Percentiles rank a stretch among this genome's conserved stretches.
These are phyloP conservation scores for Strigops habroptila DNA, from an alignment of 2,113 vertebrate genomes.

Conservation along the genomic window DNA sequence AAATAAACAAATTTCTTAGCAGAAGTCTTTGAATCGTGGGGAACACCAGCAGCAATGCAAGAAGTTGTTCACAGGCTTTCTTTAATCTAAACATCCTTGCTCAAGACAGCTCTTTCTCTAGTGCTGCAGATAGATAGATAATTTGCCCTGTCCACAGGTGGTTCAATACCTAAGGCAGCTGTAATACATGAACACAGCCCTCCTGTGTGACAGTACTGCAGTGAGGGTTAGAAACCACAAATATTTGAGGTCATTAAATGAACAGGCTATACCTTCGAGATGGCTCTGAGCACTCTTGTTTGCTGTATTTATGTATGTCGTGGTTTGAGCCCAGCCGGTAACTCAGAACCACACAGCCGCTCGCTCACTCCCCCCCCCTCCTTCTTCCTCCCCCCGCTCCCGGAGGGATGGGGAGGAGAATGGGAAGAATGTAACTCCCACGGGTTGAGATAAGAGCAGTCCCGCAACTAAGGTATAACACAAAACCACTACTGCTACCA, in stretches of 20 bases:
- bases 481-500: too few species aligned
- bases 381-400: too few species aligned
- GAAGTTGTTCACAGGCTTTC: background rate
- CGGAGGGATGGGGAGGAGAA: too few species aligned
- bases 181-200: background rate
- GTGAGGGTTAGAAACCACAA: background rate
- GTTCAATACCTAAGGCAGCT: background rate
- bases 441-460: too few species aligned
- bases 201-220: background rate
- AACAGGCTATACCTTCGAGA: background rate
- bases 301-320: slow-evolving; percentile 13
- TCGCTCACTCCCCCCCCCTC: too few species aligned
- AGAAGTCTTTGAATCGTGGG: background rate
- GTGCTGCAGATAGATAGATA: background rate
- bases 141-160: background rate
- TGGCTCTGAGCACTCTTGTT: slow-evolving; percentile 20
- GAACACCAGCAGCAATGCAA: background rate
- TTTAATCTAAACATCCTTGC: background rate
- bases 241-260: slow-evolving; percentile 41
- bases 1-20: background rate
- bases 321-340: too few species aligned
- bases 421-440: too few species aligned
- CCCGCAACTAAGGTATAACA: too few species aligned
- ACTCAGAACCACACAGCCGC: too few species aligned
- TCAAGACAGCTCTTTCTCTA: background rate